phyloP scores from a whole-genome alignment of 1,140 invertebrate species.

The Maconellicoccus hirsutus region DNA sequence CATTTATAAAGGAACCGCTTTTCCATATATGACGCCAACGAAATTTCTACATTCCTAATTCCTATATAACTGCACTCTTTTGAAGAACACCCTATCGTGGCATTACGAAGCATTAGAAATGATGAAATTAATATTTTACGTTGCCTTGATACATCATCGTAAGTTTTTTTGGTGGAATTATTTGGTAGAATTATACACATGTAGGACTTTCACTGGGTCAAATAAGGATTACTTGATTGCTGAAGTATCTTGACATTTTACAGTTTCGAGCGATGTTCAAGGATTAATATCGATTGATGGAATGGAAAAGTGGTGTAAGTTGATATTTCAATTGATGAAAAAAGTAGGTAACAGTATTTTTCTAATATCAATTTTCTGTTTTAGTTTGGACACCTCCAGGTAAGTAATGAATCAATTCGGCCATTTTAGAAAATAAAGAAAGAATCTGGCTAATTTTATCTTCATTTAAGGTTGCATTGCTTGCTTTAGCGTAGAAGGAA shows the following conservation, averaged over 20 bases:
- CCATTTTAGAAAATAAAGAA: no score
- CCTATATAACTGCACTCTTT: no score
- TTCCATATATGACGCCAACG: not conserved
- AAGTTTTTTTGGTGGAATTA: not conserved
- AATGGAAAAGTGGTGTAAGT: no score
- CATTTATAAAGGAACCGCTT: not conserved
- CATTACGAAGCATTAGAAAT: not conserved
- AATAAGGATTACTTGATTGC: no score
- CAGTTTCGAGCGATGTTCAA: no score
- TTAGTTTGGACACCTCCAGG: not conserved
- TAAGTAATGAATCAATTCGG: not conserved
- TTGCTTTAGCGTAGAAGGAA: not conserved
- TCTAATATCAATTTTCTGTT: not conserved
- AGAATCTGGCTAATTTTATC: not conserved
- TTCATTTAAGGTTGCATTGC: not conserved
- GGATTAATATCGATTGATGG: no score
- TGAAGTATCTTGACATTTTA: no score
- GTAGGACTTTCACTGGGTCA: no score
- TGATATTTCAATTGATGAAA: no score
- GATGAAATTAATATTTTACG: not conserved
- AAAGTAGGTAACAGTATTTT: no score
- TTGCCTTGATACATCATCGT: not conserved
- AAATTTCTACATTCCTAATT: not conserved
- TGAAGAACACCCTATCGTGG: not conserved
- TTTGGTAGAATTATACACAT: no score